Evolutionary conservation across 2,113 vertebrate genomes (phyloP).

Genomic region (Atlantisia rogersi): DNA sequence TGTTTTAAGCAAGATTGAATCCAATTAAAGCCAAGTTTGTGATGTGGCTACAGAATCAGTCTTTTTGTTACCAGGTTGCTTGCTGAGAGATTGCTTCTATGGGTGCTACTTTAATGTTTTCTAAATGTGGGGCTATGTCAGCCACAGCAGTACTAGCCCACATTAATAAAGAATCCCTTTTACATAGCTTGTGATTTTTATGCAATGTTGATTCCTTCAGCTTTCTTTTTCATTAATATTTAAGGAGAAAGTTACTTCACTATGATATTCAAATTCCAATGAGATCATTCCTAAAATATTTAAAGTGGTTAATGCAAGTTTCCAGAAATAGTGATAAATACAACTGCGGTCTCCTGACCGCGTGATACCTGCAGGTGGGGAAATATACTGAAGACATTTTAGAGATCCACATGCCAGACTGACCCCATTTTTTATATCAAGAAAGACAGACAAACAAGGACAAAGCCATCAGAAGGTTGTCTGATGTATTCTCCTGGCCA

Average conservation of each 20-base stretch:
- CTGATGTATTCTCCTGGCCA: constrained; percentile 31
- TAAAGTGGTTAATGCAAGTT: constrained; percentile 30
- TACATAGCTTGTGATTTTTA: background rate
- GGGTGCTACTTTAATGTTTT: background rate
- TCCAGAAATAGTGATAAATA: constrained; percentile 50
- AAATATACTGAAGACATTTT: constrained; percentile 50
- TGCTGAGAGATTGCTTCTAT: background rate
- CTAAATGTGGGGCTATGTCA: background rate
- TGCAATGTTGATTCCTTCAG: constrained; percentile 9
- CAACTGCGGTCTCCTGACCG: background rate
- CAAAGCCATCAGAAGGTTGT: constrained; percentile 44
- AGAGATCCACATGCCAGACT: constrained; percentile 1
- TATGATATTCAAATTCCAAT: constrained; percentile 5
- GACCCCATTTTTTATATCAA: constrained; percentile 40
- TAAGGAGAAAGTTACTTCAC: constrained; percentile 21
- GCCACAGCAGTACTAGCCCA: background rate
- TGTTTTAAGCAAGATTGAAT: background rate
- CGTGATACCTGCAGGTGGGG: background rate
- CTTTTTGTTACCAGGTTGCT: background rate
- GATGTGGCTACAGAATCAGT: background rate
- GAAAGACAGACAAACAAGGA: constrained; percentile 39
- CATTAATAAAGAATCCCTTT: background rate
- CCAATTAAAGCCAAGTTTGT: background rate
- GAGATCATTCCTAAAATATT: constrained; percentile 59
- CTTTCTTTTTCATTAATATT: constrained; percentile 53